phyloP scores from a whole-genome alignment of 2,888 invertebrate genomes.

The Encarsia formosa region DNA sequence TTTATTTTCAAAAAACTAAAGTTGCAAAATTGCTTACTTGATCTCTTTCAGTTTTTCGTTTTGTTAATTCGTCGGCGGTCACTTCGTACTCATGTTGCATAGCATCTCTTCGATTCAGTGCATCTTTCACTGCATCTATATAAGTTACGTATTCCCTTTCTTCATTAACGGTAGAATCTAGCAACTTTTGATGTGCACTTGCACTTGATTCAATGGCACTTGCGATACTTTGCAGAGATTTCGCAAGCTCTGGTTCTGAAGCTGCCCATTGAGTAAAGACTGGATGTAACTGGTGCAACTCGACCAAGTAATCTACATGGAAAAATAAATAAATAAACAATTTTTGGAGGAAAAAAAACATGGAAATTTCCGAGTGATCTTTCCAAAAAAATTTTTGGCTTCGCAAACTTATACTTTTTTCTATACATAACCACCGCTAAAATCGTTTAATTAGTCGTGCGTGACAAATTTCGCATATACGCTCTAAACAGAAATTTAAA shows the following conservation, averaged over 20 bases:
- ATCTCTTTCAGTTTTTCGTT: conserved; percentile 60
- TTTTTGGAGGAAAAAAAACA: conserved; percentile 2
- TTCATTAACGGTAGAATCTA: conserved; percentile 51
- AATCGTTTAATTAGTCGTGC: no score
- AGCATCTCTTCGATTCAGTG: conserved; percentile 60
- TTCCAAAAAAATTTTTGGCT: no score
- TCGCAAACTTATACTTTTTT: no score
- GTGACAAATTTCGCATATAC: no score
- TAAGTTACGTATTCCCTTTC: conserved; percentile 63
- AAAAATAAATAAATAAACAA: conserved; percentile 5
- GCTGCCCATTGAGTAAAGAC: conserved; percentile 61
- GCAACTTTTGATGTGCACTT: conserved; percentile 53
- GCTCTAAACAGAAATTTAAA: no score
- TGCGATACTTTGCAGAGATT: conserved; percentile 52
- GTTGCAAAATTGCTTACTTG: conserved; percentile 53
- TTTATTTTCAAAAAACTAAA: no score
- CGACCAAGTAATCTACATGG: conserved; percentile 55
- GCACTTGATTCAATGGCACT: conserved; percentile 54
- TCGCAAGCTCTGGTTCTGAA: conserved; percentile 56
- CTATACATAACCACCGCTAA: no score
- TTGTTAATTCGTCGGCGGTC: conserved; percentile 61
- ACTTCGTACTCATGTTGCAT: conserved; percentile 64
- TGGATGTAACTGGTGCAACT: conserved; percentile 60
- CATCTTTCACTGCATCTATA: conserved; percentile 65
- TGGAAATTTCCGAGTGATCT: no score